A percentile compares a stretch with the other conserved stretches of the same genome.
Evolutionary conservation across 2,888 invertebrate genomes (phyloP).

Genomic region (Brenthis daphne): DNA sequence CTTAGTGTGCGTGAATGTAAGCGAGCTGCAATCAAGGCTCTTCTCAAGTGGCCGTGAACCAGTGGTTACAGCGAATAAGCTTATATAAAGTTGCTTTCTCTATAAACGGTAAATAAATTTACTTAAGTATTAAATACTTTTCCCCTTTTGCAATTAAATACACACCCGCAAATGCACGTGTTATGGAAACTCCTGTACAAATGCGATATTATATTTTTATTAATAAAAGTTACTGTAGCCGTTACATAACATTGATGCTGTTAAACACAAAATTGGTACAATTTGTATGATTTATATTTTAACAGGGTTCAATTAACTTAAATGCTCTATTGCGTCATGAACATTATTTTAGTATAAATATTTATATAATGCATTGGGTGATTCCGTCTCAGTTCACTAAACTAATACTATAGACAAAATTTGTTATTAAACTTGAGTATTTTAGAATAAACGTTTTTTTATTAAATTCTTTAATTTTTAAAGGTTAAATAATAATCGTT

Average conservation of each 20-base stretch:
- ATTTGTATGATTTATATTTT: conserved; percentile 30
- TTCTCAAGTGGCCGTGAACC: conserved; percentile 65
- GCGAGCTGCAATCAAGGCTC: conserved; percentile 63
- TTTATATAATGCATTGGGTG: neutral
- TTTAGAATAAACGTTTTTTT: too few relatives aligned
- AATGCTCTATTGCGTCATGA: conserved; percentile 17
- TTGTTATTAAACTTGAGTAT: too few relatives aligned
- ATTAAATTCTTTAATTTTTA: too few relatives aligned
- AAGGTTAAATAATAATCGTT: neutral
- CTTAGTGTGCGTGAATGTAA: conserved; percentile 44
- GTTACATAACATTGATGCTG: conserved; percentile 26
- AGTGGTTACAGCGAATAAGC: conserved; percentile 60
- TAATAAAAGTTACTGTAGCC: conserved; percentile 18
- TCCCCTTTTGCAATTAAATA: conserved; percentile 20
- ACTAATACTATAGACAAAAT: neutral
- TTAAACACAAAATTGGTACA: conserved; percentile 25
- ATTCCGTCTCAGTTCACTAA: neutral
- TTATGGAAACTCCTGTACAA: conserved; percentile 7
- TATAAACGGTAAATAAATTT: conserved; percentile 26
- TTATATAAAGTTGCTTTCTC: conserved; percentile 30
- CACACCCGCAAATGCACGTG: conserved; percentile 6
- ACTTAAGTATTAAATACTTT: conserved; percentile 20
- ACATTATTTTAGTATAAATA: conserved; percentile 1
- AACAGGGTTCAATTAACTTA: conserved; percentile 23
- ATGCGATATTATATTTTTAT: conserved; percentile 12